Percentiles rank a stretch among this genome's conserved stretches.
phyloP scores from a whole-genome alignment of 92 coral and sea anemone genomes.

The Meandrina meandrites region DNA sequence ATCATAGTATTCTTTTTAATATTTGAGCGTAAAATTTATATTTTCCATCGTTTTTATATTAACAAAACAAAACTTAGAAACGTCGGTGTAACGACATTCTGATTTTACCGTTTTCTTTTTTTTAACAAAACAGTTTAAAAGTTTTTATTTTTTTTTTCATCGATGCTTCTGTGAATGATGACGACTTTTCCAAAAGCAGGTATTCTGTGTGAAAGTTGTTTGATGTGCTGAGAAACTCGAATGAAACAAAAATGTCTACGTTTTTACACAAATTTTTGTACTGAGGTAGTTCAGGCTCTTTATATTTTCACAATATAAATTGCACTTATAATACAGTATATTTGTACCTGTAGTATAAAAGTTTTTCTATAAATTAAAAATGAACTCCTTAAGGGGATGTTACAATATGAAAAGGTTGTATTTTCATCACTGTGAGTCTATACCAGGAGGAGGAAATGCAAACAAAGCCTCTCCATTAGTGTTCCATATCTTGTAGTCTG shows the following conservation, averaged over 20 bases:
- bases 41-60: too few species aligned
- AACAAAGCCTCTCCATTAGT: conserved; percentile 86
- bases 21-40: too few species aligned
- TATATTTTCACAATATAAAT: neutral
- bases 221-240: conserved; percentile 20
- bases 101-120: neutral
- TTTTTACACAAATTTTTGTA: neutral
- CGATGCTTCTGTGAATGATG: conserved; percentile 21
- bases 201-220: conserved; percentile 33
- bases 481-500: conserved; percentile 97
- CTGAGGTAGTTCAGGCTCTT: neutral
- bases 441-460: conserved; percentile 66
- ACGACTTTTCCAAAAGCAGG: conserved; percentile 30
- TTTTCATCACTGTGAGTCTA: conserved; percentile 19
- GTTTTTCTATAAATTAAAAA: neutral
- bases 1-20: too few species aligned
- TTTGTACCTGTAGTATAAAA: neutral
- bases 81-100: neutral
- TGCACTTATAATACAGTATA: neutral
- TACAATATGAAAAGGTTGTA: neutral
- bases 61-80: neutral
- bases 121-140: neutral
- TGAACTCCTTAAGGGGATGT: neutral
- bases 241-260: neutral
- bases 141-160: neutral